Evolutionary conservation across 2,113 vertebrate species (phyloP), one percentile per base, ranked within the genome.

Genomic region (Tilapia sparmanii): DNA sequence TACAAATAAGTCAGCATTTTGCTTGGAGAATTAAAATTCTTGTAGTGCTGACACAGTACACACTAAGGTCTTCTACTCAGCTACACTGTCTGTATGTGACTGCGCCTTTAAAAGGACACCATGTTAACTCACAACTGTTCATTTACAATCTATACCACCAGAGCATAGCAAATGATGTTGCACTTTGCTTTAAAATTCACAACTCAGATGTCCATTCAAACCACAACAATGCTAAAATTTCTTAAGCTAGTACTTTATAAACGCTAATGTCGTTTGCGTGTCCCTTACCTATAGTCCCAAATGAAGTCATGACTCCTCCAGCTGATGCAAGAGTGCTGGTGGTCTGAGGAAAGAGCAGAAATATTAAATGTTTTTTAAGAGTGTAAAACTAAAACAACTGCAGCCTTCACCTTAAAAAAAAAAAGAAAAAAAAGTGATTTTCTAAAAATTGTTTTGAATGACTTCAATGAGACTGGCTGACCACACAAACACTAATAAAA

Each of bases 281-380:
- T 45, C 33, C n/a, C 94, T 96, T 92, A 97, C 96, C 96, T 86
- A 93, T 83, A 91, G 95, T 95, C 79, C 95, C 95, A 3, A 96
- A 88, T 84, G 94, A 92, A 92, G 92, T 83, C 86, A 93, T 83
- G 18, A 89, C 87, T 88, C 93, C 93, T 15, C 89, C 92, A 73
- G 91, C 80, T 61, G 95, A 94, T 45, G 90, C 87, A 47, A 90
- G 89, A 80, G 87, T 81, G 80, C 88, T 91, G 73, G 86, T 91
- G 82, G 91, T 87, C 96, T 97, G 92, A 86, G 89, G 87, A 89
- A 63, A 93, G 3, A 95, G 35, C 22, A 90, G 63, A 7, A 82
- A 47, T 76, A 47, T 35, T 4, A 87, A 79, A 86, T 71, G 33
- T 73, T 45, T 45, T 68, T 55, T 22, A 73, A 38, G 6, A 63